phyloP scores from a whole-genome alignment of 1,140 invertebrate species.

The Campoletis sonorensis region DNA sequence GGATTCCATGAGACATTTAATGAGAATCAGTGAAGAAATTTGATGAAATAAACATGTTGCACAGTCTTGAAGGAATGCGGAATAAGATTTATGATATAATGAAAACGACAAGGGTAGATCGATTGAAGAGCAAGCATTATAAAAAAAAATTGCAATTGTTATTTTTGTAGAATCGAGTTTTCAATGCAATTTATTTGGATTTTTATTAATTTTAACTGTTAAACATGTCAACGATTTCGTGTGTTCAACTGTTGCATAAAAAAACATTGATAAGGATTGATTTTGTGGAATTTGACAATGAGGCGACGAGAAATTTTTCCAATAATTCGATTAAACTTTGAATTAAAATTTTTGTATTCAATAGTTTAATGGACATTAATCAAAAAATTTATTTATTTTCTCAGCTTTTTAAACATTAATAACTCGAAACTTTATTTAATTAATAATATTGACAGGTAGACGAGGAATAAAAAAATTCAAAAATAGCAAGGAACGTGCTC shows the following conservation, averaged over 20 bases:
- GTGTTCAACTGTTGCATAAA: too few species aligned
- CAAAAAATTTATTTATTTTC: not conserved
- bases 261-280: too few species aligned
- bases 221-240: too few species aligned
- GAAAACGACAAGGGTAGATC: not conserved
- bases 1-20: not conserved
- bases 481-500: not conserved
- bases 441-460: too few species aligned
- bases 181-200: not conserved
- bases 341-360: too few species aligned
- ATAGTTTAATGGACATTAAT: not conserved
- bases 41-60: slow-evolving; percentile 2
- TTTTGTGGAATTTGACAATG: too few species aligned
- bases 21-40: not conserved
- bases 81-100: slow-evolving; percentile 16
- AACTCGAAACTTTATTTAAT: too few species aligned
- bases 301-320: too few species aligned
- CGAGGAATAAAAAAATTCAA: not conserved
- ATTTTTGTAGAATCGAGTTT: not conserved
- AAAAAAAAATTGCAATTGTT: not conserved
- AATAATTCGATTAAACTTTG: too few species aligned
- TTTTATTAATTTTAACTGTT: not conserved
- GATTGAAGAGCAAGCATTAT: not conserved
- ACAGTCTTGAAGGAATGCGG: not conserved
- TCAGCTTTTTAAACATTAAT: too few species aligned